Evolutionary conservation across 1,140 invertebrate species (phyloP).

Genomic region (Yoshiicerus persimilis): DNA sequence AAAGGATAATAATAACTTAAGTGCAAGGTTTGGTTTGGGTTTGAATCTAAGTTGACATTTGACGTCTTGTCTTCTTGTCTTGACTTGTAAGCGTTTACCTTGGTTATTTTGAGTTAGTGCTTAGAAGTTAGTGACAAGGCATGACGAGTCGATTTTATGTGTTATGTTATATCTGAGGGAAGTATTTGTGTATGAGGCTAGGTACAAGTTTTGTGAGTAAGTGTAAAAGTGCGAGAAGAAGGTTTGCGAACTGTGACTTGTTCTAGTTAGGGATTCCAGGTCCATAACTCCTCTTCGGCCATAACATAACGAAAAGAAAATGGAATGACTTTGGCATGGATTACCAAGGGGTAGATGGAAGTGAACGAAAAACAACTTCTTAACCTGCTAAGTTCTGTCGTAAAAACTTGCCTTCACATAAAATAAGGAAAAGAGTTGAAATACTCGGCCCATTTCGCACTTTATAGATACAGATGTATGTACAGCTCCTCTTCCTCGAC

Average conservation of each 20-base stretch:
- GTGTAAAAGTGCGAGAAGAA: background rate
- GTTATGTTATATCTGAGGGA: too few species aligned
- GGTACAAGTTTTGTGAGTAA: background rate
- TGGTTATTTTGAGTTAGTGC: background rate
- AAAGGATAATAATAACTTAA: background rate
- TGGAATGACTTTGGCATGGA: constrained; percentile 21
- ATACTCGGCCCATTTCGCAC: background rate
- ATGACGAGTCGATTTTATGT: background rate
- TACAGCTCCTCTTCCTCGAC: background rate
- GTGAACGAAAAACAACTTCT: constrained; percentile 5
- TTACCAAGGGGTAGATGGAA: background rate
- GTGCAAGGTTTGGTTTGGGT: too few species aligned
- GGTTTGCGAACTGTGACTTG: background rate
- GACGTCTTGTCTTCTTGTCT: background rate
- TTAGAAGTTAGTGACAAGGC: too few species aligned
- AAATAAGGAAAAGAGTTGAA: background rate
- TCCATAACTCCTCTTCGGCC: constrained; percentile 4
- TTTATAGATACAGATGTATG: background rate
- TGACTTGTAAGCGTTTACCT: background rate
- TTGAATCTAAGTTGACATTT: background rate
- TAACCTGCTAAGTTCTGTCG: background rate
- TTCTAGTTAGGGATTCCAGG: background rate
- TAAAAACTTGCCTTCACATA: constrained; percentile 14
- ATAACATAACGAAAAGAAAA: background rate
- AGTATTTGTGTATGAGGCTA: background rate